Evolutionary conservation across 2,797 vertebrate species (phyloP).

Genomic region (Clamator glandarius): DNA sequence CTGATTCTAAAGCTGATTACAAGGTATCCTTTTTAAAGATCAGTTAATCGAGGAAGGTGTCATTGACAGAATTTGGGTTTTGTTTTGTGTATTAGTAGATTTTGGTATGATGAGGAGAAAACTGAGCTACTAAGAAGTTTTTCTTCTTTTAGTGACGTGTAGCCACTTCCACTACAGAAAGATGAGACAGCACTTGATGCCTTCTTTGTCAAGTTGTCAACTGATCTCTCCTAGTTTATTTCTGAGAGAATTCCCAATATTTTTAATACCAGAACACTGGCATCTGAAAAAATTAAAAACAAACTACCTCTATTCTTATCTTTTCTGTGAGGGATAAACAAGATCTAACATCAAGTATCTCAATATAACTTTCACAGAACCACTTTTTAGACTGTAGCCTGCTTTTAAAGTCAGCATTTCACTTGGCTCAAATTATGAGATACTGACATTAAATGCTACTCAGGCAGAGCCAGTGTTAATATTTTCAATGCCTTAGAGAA

Average conservation of each 20-base stretch:
- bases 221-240: not conserved
- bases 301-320: not conserved
- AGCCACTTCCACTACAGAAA: not conserved
- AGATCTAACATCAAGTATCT: not conserved
- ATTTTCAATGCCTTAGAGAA: conserved; percentile 34
- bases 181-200: not conserved
- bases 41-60: not conserved
- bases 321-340: not conserved
- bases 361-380: not conserved
- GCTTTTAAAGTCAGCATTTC: conserved; percentile 3
- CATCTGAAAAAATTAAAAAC: not conserved
- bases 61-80: not conserved
- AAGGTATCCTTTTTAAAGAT: not conserved
- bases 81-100: not conserved
- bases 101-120: not conserved
- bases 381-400: not conserved
- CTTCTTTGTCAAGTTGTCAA: not conserved
- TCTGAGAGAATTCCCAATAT: not conserved
- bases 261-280: not conserved
- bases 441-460: not conserved
- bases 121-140: not conserved
- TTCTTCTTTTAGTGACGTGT: not conserved
- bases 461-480: conserved; percentile 27
- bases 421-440: conserved; percentile 2
- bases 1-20: not conserved